phyloP scores from a whole-genome alignment of 1,140 invertebrate species.

The Anthonomus grandis region DNA sequence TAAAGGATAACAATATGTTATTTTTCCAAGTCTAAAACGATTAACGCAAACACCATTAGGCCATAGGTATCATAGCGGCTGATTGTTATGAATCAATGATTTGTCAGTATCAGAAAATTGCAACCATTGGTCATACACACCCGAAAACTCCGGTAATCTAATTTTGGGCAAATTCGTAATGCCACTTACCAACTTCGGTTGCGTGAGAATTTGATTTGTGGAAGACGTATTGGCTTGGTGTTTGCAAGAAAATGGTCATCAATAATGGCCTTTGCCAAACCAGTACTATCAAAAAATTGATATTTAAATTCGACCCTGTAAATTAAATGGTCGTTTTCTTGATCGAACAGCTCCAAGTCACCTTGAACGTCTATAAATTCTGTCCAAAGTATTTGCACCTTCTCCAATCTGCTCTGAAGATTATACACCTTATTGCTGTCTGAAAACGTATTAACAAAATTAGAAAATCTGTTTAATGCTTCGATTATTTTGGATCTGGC shows the following conservation, averaged over 20 bases:
- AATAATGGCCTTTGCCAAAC: background rate
- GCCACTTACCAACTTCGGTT: background rate
- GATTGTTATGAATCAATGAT: background rate
- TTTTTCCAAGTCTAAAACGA: too few species aligned
- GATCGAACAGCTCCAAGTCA: background rate
- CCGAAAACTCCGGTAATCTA: background rate
- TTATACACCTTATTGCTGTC: background rate
- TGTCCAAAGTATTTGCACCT: background rate
- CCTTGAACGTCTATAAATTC: background rate
- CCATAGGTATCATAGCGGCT: too few species aligned
- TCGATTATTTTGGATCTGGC: background rate
- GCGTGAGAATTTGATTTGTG: background rate
- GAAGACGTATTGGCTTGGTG: background rate
- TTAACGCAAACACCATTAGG: too few species aligned
- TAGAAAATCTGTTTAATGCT: background rate
- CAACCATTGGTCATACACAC: background rate
- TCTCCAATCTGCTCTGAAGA: background rate
- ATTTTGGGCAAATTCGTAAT: slow-evolving; percentile 1
- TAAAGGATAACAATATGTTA: too few species aligned
- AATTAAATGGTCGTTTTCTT: background rate
- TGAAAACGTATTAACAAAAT: background rate
- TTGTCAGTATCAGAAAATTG: background rate
- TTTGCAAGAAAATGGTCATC: background rate
- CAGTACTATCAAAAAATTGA: background rate
- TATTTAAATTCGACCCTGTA: background rate